Conservation (phyloP, 1,140 invertebrate species). For the Bombyx mandarina region DNA sequence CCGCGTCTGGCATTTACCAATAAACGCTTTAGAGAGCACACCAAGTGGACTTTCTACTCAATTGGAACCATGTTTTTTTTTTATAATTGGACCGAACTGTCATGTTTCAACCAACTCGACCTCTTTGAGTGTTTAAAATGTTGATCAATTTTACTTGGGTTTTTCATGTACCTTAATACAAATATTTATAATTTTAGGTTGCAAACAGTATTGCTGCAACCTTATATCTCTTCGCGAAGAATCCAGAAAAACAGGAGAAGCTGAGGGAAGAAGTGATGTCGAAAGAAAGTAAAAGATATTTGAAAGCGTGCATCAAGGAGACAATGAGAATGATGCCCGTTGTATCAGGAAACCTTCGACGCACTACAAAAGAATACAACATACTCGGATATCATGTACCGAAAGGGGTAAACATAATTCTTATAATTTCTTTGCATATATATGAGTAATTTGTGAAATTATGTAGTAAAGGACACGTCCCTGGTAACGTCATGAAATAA, state of each 20-base stretch:
- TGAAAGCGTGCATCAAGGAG: conserved; percentile 79
- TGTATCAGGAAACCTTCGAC: conserved; percentile 66
- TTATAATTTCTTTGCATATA: background rate
- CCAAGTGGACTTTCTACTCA: background rate
- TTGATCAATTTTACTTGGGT: background rate
- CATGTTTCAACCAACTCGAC: background rate
- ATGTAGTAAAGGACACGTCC: too few relatives aligned
- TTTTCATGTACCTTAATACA: background rate
- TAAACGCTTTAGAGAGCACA: conserved; percentile 6
- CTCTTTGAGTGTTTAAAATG: background rate
- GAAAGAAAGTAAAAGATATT: conserved; percentile 67
- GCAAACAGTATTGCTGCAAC: conserved; percentile 41
- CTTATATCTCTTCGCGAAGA: conserved; percentile 75
- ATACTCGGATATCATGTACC: conserved; percentile 73
- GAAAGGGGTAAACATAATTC: conserved; percentile 71
- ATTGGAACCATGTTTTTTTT: background rate
- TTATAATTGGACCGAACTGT: background rate
- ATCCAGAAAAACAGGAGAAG: conserved; percentile 76
- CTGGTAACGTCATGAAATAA: too few relatives aligned
- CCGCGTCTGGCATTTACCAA: background rate
- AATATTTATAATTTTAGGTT: conserved; percentile 26
- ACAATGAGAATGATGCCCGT: conserved; percentile 72
- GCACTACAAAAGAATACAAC: conserved; percentile 68
- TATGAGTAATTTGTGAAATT: too few relatives aligned
- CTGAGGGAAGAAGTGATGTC: conserved; percentile 75